Percentiles rank a stretch among this genome's conserved stretches.
phyloP scores from a whole-genome alignment of 2,888 invertebrate species.

The Odontocerum albicorne region DNA sequence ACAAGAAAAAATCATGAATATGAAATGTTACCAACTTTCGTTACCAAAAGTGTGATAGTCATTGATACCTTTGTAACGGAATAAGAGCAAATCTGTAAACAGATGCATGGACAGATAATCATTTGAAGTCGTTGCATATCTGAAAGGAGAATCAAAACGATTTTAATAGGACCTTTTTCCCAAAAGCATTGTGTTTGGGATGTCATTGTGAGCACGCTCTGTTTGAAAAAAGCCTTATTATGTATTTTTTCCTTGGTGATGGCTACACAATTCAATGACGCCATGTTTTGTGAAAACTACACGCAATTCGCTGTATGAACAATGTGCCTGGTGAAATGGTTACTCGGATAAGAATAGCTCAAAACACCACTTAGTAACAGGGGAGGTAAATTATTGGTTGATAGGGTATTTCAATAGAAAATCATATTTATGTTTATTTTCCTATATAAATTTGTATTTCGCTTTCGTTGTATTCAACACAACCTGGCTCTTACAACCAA shows the following conservation, averaged over 20 bases:
- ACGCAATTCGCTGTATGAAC: slow-evolving; percentile 29
- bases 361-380: slow-evolving; percentile 7
- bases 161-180: slow-evolving; percentile 14
- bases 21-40: too few species aligned
- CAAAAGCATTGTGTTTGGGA: slow-evolving; percentile 7
- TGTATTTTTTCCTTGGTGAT: slow-evolving; percentile 1
- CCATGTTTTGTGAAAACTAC: slow-evolving; percentile 32
- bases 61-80: background rate
- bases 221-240: slow-evolving; percentile 10
- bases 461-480: too few species aligned
- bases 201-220: slow-evolving; percentile 26
- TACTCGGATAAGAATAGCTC: slow-evolving; percentile 23
- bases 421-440: too few species aligned
- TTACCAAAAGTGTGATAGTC: too few species aligned
- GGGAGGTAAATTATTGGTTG: background rate
- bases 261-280: slow-evolving; percentile 20
- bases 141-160: slow-evolving; percentile 5
- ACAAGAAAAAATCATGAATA: too few species aligned
- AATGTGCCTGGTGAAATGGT: slow-evolving; percentile 24
- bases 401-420: too few species aligned
- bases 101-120: slow-evolving; percentile 9
- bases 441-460: too few species aligned
- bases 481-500: too few species aligned
- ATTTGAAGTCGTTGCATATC: background rate
- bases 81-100: background rate